phyloP scores from a whole-genome alignment of 2,113 vertebrate species.

The Forbesichthys agassizii region DNA sequence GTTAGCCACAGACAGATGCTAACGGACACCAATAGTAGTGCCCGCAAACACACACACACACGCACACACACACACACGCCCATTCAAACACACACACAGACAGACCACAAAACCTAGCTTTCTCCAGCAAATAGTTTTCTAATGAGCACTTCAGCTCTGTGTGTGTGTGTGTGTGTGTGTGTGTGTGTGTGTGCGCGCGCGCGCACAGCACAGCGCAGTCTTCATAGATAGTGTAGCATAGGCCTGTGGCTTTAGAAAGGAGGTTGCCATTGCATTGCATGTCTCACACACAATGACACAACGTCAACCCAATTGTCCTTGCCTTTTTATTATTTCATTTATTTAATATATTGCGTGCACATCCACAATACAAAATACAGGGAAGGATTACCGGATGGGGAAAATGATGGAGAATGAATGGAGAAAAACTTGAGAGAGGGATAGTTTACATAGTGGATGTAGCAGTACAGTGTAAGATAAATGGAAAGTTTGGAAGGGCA shows the following conservation, averaged over 20 bases:
- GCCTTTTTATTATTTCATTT: no score
- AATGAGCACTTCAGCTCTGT: conserved; percentile 37
- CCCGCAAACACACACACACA: conserved; percentile 13
- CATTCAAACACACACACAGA: background rate
- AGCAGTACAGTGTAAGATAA: background rate
- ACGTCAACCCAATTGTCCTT: no score
- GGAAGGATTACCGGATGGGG: background rate
- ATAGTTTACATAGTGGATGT: background rate
- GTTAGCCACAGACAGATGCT: conserved; percentile 43
- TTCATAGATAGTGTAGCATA: conserved; percentile 33
- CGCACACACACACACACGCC: background rate
- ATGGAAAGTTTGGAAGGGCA: background rate
- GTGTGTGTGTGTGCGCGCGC: conserved; percentile 10
- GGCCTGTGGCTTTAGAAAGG: conserved; percentile 24
- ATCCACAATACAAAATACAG: no score
- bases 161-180: conserved; percentile 17
- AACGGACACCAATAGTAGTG: conserved; percentile 1
- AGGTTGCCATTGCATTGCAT: background rate
- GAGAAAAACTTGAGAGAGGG: conserved; percentile 48
- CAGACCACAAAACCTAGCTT: conserved; percentile 25
- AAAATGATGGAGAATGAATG: conserved; percentile 11
- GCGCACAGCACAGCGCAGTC: conserved; percentile 3
- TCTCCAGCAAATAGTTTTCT: conserved; percentile 42
- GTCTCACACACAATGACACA: no score
- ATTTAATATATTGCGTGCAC: no score